These are phyloP conservation scores for Cercopithecus neglectus DNA, from an alignment of 2,797 vertebrate genomes.

Conservation along the genomic window DNA sequence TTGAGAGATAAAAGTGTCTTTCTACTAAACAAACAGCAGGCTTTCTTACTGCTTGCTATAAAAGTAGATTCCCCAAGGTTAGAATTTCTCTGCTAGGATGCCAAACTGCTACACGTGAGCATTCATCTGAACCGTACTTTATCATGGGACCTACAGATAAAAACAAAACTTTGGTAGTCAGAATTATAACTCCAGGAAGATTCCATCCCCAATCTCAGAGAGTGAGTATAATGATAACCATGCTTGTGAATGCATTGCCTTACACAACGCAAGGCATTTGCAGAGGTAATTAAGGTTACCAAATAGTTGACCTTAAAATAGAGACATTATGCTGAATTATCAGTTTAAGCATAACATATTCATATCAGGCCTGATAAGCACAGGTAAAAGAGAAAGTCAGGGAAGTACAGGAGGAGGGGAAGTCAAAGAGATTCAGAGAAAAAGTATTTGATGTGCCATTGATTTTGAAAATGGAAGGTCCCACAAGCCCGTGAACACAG, in stretches of 20 bases:
- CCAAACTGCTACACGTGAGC: not conserved
- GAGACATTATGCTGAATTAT: not conserved
- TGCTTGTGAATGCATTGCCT: not conserved
- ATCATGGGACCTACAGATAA: not conserved
- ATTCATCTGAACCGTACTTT: not conserved
- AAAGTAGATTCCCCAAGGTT: not conserved
- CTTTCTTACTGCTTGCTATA: not conserved
- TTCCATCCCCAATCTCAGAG: not conserved
- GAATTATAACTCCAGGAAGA: not conserved
- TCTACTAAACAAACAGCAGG: not conserved
- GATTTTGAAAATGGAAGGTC: not conserved
- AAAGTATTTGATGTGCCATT: not conserved
- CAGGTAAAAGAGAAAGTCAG: not conserved
- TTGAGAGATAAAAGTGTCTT: not conserved
- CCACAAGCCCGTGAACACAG: not conserved
- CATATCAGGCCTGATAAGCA: not conserved
- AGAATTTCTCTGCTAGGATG: not conserved
- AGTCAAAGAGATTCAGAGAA: not conserved
- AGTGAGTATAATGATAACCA: not conserved
- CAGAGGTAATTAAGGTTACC: not conserved
- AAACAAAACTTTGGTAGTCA: not conserved
- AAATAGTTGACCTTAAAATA: not conserved
- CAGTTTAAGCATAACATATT: not conserved
- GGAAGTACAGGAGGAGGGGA: not conserved
- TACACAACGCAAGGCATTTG: not conserved